Evolutionary conservation across 2,888 invertebrate genomes (phyloP), one percentile per base, ranked within the genome.

Genomic region (Leucophenga maculata): DNA sequence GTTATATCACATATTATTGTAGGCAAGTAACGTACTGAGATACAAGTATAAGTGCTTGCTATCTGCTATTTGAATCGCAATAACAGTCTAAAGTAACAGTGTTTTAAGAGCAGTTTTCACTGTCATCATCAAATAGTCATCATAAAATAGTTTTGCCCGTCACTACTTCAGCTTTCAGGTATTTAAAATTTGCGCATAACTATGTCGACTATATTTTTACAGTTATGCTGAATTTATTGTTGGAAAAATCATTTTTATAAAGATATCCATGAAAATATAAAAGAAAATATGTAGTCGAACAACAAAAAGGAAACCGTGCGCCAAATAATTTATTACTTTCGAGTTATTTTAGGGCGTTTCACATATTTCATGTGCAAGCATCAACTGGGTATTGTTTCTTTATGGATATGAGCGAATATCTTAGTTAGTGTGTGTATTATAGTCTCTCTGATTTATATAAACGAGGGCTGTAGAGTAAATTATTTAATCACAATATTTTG

Each of bases 281-380:
- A 59, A 31, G 13, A 48, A 48, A 48, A 14, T 6, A 6, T 48
- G 26, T 64, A 46, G 48, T 46, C 14, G 20, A 64, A 44, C 20
- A 8, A 6, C 18, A 22, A 6, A 18, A 55, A 11, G 18, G 20
- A 79, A 82, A 78, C 78, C 72, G 68, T 78, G 78, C 6, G 65
- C 74, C 74, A 48, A 46, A 76, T 82, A 83, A 81, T 82, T 81
- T 81, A 81, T 81, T 77, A 75, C 74, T 69, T 65, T 71, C 71
- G 73, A 77, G 76, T 76, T 81, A 81, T 83, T 81, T 83, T 74
- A 77, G 78, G 82, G 77, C 74, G 77, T 74, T 74, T 70, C 74
- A 75, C 67, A 70, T 57, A 66, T 60, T 22, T 67, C 69, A 67
- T 14, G 46, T 32, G 71, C 59, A 55, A 52, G 62, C 67, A 67